Evolutionary conservation across 2,113 vertebrate species (phyloP).

Genomic region (Octodon degus): DNA sequence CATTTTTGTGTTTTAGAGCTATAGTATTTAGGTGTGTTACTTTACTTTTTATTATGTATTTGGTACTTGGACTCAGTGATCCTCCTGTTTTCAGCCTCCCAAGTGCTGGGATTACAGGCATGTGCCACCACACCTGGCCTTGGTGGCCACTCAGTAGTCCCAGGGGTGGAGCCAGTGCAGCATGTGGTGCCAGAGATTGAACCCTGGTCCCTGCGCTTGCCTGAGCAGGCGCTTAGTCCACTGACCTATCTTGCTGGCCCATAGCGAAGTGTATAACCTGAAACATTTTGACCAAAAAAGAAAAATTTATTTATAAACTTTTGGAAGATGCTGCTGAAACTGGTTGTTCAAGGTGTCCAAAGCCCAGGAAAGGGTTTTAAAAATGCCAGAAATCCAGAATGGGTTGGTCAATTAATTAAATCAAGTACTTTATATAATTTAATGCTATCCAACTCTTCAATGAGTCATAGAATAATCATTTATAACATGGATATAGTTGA

Average conservation of each 20-base stretch:
- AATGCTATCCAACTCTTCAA: neutral
- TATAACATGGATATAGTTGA: neutral
- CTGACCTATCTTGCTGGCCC: too few species aligned
- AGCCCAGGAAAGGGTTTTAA: neutral
- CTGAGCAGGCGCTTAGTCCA: too few species aligned
- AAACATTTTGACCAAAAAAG: slow-evolving; percentile 22
- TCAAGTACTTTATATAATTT: neutral
- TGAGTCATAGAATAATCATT: neutral
- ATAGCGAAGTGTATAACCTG: neutral
- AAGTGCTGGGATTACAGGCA: too few species aligned
- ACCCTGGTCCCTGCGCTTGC: too few species aligned
- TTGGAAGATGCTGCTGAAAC: neutral
- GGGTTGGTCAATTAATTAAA: slow-evolving; percentile 26
- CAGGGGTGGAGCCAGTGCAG: too few species aligned
- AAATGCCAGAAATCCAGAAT: neutral
- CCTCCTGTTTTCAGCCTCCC: too few species aligned
- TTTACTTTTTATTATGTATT: too few species aligned
- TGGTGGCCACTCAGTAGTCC: too few species aligned
- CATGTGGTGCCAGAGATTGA: too few species aligned
- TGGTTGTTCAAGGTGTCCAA: neutral
- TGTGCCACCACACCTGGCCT: too few species aligned
- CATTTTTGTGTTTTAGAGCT: neutral
- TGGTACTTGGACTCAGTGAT: too few species aligned
- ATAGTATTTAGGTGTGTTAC: neutral
- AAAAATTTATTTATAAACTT: slow-evolving; percentile 1